phyloP scores from a whole-genome alignment of 2,113 vertebrate genomes.

The Siphamia tubifer region DNA sequence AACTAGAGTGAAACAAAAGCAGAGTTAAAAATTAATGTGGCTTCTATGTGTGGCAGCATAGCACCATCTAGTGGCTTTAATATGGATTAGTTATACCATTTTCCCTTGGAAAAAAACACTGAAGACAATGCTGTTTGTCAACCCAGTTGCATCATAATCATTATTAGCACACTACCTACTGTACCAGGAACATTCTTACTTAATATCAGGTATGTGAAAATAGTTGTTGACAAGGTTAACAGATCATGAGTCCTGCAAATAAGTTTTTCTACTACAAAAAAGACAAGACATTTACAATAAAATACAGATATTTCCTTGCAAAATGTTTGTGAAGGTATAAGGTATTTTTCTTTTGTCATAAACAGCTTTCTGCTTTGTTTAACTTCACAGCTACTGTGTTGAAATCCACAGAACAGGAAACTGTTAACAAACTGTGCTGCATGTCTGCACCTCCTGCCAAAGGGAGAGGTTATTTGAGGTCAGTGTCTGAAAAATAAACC shows the following conservation, averaged over 20 bases:
- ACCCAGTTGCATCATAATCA: too few relatives aligned
- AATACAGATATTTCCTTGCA: too few relatives aligned
- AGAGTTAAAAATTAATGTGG: not conserved
- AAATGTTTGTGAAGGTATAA: too few relatives aligned
- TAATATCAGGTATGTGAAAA: too few relatives aligned
- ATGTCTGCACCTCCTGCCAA: not conserved
- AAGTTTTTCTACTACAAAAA: too few relatives aligned
- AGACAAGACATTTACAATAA: too few relatives aligned
- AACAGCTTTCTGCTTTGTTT: not conserved
- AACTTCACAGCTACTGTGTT: not conserved
- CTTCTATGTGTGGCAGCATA: not conserved
- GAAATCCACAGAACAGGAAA: not conserved
- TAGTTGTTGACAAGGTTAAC: too few relatives aligned
- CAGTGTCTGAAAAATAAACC: not conserved
- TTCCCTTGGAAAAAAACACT: not conserved
- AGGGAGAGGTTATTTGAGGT: slow-evolving; percentile 6
- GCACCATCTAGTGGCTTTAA: slow-evolving; percentile 38
- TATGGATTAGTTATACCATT: not conserved
- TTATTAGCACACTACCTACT: too few relatives aligned
- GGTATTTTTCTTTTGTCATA: not conserved
- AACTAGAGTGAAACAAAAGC: not conserved
- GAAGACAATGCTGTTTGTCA: not conserved
- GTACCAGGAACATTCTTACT: too few relatives aligned
- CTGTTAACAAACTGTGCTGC: not conserved
- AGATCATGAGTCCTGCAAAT: too few relatives aligned